Conservation (phyloP, 2,113 vertebrate genomes). For the Bufo bufo region DNA sequence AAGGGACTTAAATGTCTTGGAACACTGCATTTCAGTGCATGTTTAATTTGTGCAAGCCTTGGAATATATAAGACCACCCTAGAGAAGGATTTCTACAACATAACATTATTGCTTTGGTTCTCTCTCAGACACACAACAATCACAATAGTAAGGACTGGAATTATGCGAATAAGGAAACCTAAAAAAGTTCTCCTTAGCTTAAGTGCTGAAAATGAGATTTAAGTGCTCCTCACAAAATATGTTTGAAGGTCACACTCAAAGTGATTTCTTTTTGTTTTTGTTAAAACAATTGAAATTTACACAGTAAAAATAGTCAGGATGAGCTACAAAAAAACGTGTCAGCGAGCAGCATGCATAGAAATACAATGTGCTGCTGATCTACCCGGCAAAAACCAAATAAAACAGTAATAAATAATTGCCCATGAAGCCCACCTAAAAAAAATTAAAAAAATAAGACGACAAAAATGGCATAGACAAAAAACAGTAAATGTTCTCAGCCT, state of each 20-base stretch:
- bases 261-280: slow-evolving; percentile 65
- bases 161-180: slow-evolving; percentile 71
- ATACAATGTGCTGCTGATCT: slow-evolving; percentile 77
- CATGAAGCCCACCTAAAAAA: slow-evolving; percentile 64
- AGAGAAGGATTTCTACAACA: slow-evolving; percentile 66
- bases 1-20: slow-evolving; percentile 64
- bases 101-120: slow-evolving; percentile 84
- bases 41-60: slow-evolving; percentile 70
- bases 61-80: slow-evolving; percentile 68
- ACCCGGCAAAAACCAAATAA: slow-evolving; percentile 70
- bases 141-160: slow-evolving; percentile 64
- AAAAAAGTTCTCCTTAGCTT: slow-evolving; percentile 70
- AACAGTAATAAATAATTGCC: slow-evolving; percentile 77
- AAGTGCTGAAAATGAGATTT: slow-evolving; percentile 78
- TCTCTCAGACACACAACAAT: slow-evolving; percentile 70
- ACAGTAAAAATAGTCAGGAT: slow-evolving; percentile 66
- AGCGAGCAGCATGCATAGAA: slow-evolving; percentile 82
- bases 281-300: slow-evolving; percentile 71
- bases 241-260: slow-evolving; percentile 71
- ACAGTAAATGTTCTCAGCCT: slow-evolving; percentile 69
- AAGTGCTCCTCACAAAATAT: slow-evolving; percentile 77
- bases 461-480: slow-evolving; percentile 63
- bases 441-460: slow-evolving; percentile 65
- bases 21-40: slow-evolving; percentile 69
- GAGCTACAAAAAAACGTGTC: slow-evolving; percentile 66